Base-by-base conservation (phyloP, 2,888 invertebrate species). In the Euzophera pinguis region DNA sequence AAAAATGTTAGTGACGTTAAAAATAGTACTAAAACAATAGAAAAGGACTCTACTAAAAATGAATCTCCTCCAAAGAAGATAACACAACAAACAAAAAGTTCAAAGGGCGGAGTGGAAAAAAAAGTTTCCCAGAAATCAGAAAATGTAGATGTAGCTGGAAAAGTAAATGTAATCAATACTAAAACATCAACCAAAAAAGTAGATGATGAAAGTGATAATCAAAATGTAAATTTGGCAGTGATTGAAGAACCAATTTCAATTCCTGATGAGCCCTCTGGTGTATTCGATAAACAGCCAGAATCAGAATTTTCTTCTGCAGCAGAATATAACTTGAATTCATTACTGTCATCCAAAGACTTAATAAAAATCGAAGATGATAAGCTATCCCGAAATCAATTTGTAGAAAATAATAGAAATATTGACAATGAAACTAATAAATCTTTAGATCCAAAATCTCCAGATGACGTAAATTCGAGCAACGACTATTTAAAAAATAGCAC, bases 61-160 rank as follows among this genome's bases (percentile, higher is more conserved):
- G 81, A 80, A 57, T 61, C 65, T 27, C 62, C 63, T 9, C 52
- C 69, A 1, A 83, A 78, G 60, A 75, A 75, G 61, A 41, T 69
- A 2, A 71, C 75, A 58, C 74, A 80, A 49, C 78, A 80, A 68
- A 77, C 83, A 14, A 85, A 85, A 61, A 69, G 73, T 7, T 69
- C 73, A 47, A 85, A 71, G 59, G 71, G 65, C 45, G 39, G 14
- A 37, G 37, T 52, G 29, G 42, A 49, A 58, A 57, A 53, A 41
- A 58, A 53, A 51, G 22, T 8, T 14, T 16, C n/a, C 12, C 14
- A 17, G 17, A 41, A 50, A 34, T 16, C 27, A 13, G 32, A 50
- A 48, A 59, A 58, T 55, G 56, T 60, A 39, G 55, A 67, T 13
- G 22, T 35, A 13, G 27, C 16, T 42, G 3, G n/a, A 22, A 35